Evolutionary conservation across 2,888 invertebrate genomes (phyloP), one percentile per base, ranked within the genome.

Genomic region (Athetis lepigone): DNA sequence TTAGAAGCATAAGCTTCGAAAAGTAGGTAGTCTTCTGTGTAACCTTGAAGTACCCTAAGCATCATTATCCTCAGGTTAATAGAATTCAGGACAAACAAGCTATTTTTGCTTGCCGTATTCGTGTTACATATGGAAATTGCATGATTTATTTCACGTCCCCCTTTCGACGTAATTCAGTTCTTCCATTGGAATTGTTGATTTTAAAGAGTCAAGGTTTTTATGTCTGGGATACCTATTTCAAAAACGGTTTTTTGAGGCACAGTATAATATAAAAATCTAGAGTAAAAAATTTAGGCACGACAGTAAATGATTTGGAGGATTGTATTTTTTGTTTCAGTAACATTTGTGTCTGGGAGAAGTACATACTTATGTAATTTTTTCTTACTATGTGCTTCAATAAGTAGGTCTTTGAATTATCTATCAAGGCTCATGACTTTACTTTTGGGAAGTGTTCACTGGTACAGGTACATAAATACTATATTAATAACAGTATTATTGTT

Each of bases 21-120:
- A 27, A 33, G 33, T 33, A 13, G 25, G 16, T 5, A 43, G 37
- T 21, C 23, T 21, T 36, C 3, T 33, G 13, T 1, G 18, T 36
- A 8, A 29, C 49, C 45, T 63, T 54, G 52, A 52, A 63, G 21
- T 37, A 11, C 13, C 23, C 40, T 37, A 45, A 18, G 23, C 23
- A 21, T 21, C 18, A 16, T 37, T 29, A 55, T 21, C 19, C 18
- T 52, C 33, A 59, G 52, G 45, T 49, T 72, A 60, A 75, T 51
- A 49, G 16, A 49, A 65, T 69, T 72, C 59, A 42, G 39, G 65
- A 68, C 77, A 79, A 62, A 68, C 46, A 37, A 11, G 9, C 18
- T 25, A 57, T 43, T 49, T 45, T 51, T 57, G 52, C 36, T 27
- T 21, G 23, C 18, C 25, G 51, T 55, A 52, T 62, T 62, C 62